A percentile compares a stretch with the other conserved stretches of the same genome.
Evolutionary conservation across 2,113 vertebrate genomes (phyloP).

Genomic region (Ceyx cyanopectus): DNA sequence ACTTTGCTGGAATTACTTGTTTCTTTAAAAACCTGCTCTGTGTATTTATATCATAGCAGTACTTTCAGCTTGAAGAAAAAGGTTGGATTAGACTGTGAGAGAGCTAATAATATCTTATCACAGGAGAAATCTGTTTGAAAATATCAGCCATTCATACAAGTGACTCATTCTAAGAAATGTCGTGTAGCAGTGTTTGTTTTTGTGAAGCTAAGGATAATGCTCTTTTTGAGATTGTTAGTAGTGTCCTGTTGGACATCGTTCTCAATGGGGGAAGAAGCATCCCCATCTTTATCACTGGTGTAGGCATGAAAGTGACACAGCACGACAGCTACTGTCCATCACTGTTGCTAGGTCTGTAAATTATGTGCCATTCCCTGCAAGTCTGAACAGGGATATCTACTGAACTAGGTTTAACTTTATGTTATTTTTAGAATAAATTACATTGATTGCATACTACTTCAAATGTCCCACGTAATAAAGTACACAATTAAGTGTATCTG

Average conservation of each 20-base stretch:
- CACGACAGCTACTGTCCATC: not conserved
- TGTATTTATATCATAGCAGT: not conserved
- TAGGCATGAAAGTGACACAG: not conserved
- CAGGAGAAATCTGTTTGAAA: not conserved
- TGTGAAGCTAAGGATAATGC: not conserved
- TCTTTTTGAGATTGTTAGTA: not conserved
- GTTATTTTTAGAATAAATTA: slow-evolving; percentile 54
- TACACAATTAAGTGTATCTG: slow-evolving; percentile 12
- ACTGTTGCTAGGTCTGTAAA: not conserved
- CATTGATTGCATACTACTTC: slow-evolving; percentile 26
- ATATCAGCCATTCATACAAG: not conserved
- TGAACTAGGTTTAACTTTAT: slow-evolving; percentile 33
- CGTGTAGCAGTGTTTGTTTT: not conserved
- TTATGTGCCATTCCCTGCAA: not conserved
- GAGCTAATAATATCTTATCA: not conserved
- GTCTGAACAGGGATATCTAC: not conserved
- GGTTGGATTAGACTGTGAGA: not conserved
- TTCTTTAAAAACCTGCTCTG: not conserved
- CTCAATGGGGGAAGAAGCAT: not conserved
- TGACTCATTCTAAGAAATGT: not conserved
- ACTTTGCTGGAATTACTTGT: not conserved
- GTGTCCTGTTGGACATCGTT: not conserved
- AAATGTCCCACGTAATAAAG: slow-evolving; percentile 37
- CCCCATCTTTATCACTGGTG: not conserved
- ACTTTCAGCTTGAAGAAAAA: not conserved